These are phyloP conservation scores for Dolichomitus sp. DNA, from an alignment of 2,888 invertebrate genomes.

Conservation along the genomic window DNA sequence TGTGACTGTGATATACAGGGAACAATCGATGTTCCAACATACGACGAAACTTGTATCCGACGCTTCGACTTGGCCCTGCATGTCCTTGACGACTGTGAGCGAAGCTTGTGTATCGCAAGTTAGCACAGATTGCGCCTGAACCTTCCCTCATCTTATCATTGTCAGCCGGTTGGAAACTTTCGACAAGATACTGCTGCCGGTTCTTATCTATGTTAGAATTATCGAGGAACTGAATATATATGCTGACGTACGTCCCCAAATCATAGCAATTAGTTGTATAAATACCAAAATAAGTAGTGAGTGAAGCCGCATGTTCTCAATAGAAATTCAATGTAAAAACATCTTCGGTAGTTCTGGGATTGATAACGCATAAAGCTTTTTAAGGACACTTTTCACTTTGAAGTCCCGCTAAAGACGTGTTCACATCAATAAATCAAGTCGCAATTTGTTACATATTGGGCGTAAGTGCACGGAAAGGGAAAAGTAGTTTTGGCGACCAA, in stretches of 20 bases:
- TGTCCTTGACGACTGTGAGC: neutral
- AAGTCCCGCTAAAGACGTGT: too few species aligned
- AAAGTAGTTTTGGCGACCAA: too few species aligned
- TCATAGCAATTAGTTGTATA: neutral
- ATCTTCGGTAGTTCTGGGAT: too few species aligned
- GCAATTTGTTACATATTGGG: too few species aligned
- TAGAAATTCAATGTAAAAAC: too few species aligned
- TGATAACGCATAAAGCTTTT: too few species aligned
- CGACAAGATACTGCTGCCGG: conserved; percentile 32
- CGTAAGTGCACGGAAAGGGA: too few species aligned
- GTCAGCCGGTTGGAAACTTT: conserved; percentile 35
- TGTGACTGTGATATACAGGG: neutral
- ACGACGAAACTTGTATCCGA: conserved; percentile 13
- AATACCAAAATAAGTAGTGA: neutral
- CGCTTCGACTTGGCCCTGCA: conserved; percentile 6
- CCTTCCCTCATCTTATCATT: conserved; percentile 20
- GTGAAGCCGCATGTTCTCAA: neutral
- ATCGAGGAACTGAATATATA: neutral
- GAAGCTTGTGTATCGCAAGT: conserved; percentile 7
- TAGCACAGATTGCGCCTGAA: conserved; percentile 22
- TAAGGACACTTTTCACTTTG: too few species aligned
- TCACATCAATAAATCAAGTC: too few species aligned
- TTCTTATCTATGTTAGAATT: conserved; percentile 26
- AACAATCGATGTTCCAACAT: conserved; percentile 24
- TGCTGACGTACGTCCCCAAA: neutral